Evolutionary conservation across 2,888 invertebrate genomes (phyloP).

Genomic region (Cyrtodaria siliqua): DNA sequence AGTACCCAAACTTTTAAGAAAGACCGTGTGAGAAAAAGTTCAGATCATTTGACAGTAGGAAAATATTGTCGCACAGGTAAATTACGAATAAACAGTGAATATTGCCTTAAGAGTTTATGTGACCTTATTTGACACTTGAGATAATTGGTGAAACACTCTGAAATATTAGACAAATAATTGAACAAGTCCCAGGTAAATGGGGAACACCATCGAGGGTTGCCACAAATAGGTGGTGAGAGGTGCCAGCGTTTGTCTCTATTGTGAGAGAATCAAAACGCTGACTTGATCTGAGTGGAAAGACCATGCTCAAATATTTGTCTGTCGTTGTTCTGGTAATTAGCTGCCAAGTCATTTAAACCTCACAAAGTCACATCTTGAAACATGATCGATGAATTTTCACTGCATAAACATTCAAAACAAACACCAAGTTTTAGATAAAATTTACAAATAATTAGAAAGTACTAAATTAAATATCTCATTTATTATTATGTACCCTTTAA

Average conservation of each 20-base stretch:
- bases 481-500: too few relatives aligned
- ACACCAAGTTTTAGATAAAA: too few relatives aligned
- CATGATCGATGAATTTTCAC: constrained; percentile 10
- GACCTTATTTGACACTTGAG: not conserved
- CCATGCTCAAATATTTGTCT: constrained; percentile 44
- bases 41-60: too few relatives aligned
- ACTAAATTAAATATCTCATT: too few relatives aligned
- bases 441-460: too few relatives aligned
- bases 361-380: constrained; percentile 32
- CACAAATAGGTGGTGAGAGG: constrained; percentile 2
- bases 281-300: constrained; percentile 34
- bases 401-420: not conserved
- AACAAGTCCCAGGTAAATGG: not conserved
- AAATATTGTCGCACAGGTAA: not conserved
- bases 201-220: too few relatives aligned
- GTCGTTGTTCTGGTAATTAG: constrained; percentile 41
- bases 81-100: constrained; percentile 1
- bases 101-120: not conserved
- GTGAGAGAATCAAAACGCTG: constrained; percentile 11
- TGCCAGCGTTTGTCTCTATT: not conserved
- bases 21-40: too few relatives aligned
- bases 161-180: constrained; percentile 20
- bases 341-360: constrained; percentile 39
- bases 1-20: too few relatives aligned
- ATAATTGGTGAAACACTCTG: constrained; percentile 2